Base-by-base conservation (phyloP, 2,797 vertebrate genomes). In the Hyperoplus lanceolatus region DNA sequence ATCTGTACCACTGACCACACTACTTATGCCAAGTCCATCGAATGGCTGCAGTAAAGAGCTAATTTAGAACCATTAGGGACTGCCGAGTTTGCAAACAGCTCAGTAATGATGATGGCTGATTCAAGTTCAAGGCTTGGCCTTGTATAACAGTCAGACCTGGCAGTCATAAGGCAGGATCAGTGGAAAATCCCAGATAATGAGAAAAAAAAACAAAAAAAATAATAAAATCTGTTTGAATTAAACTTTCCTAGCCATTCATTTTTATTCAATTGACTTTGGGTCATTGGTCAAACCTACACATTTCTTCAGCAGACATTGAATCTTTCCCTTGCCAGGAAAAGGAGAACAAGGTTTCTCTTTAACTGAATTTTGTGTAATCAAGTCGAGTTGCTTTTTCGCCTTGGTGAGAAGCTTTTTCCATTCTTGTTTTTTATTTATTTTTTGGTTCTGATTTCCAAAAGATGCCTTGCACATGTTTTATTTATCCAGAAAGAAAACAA, bases 11-110 rank as follows among this genome's bases (percentile, higher is more conserved):
- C 92, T 92, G 94, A 94, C 94, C 90, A 93, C 91, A 93, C 89
- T 87, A 89, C 94, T 95, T 92, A 90, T 91, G 93, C 95, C 92
- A 95, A 95, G 93, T 94, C 94, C 91, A 94, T 96, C 67, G 89
- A 93, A 92, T 92, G 91, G 92, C 93, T 91, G 85, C 81, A 86
- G 91, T 93, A 94, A 95, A 96, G 95, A 90, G 93, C 95, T 96
- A 95, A 96, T 96, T 95, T 95, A 94, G 89, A 94, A 92, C 93
- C 94, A 96, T 96, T 96, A 95, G 93, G 91, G 93, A 94, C 92
- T 94, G 94, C 93, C 90, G 91, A 94, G 94, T 96, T 95, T 95
- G 94, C 94, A 96, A 95, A 95, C 95, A 95, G 92, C 85, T 86
- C 90, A 75, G 92, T 96, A 95, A 96, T 95, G 93, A 95, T 95